Base-by-base conservation (phyloP, 1,140 invertebrate species). In the Cotesia typhae region DNA sequence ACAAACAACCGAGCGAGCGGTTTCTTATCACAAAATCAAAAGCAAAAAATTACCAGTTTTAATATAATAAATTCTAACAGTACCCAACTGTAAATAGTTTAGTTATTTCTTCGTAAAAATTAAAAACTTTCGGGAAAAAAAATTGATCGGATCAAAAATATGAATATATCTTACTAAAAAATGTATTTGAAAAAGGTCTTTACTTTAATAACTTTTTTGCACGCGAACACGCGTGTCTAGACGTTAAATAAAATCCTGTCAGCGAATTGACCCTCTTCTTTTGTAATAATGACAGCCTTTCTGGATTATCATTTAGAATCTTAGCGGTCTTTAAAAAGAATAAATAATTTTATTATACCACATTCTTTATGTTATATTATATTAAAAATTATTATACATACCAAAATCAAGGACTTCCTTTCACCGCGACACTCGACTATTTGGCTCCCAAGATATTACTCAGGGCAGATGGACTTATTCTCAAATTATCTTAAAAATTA, bases 171-270 rank as follows among this genome's bases (percentile, higher is more conserved):
- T 10, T 55, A 57, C 3, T 12, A 6, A 20, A 6, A 57, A 12
- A 57, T 61, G 28, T 36, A 35, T 37, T 28, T 61, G 7, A 28
- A 61, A 61, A 20, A 47, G 4, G 20, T 68, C 57, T 57, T 36
- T 55, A 37, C 36, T 4, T 37, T 38, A 52, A 20, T 53, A 35
- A 36, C 51, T 67, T 35, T 53, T 37, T 68, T 68, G 60, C 60
- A 36, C 55, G 17, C 14, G 20, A 59, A 41, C 17, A 41, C 36
- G 67, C 57, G 59, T 59, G 57, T 61, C 57, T 70, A 35, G 28
- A 70, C 55, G 37, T 59, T 10, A 70, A 70, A 70, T 70, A 55
- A 70, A 70, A 70, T 70, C 67, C 55, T 61, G 57, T 70, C 67
- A 70, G 60, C 67, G 41, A 60, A 60, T 70, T 59, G 67, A 70